Conservation (phyloP, 2,888 invertebrate species). For the Tenthredo mesomela region DNA sequence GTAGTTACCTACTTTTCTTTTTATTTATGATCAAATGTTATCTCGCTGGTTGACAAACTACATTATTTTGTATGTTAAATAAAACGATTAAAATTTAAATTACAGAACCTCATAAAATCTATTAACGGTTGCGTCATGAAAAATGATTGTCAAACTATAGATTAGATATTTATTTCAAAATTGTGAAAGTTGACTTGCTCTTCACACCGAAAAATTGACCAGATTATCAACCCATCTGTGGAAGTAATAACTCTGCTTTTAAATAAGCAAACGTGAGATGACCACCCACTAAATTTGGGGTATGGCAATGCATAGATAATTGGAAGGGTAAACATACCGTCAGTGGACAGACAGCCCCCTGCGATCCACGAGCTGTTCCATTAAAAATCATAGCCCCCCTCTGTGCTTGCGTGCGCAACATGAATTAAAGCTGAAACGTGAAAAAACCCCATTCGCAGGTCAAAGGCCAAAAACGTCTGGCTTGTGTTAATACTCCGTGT, state of each 20-base stretch:
- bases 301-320: neutral
- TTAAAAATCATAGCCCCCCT: constrained; percentile 26
- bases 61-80: too few relatives aligned
- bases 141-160: neutral
- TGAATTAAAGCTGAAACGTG: constrained; percentile 41
- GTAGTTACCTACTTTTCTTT: too few relatives aligned
- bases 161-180: neutral
- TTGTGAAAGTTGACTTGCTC: neutral
- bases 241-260: neutral
- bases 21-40: too few relatives aligned
- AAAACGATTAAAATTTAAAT: too few relatives aligned
- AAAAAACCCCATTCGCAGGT: constrained; percentile 26
- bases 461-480: constrained; percentile 44
- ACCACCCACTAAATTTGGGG: neutral
- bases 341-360: neutral
- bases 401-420: constrained; percentile 13
- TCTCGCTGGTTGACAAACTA: too few relatives aligned
- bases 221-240: neutral
- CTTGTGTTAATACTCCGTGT: constrained; percentile 51
- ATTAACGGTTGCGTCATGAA: neutral
- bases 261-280: neutral
- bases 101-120: neutral
- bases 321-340: constrained; percentile 11
- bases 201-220: neutral
- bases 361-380: constrained; percentile 4